Conservation (phyloP, 2,113 vertebrate genomes). For the Panthera leo region DNA sequence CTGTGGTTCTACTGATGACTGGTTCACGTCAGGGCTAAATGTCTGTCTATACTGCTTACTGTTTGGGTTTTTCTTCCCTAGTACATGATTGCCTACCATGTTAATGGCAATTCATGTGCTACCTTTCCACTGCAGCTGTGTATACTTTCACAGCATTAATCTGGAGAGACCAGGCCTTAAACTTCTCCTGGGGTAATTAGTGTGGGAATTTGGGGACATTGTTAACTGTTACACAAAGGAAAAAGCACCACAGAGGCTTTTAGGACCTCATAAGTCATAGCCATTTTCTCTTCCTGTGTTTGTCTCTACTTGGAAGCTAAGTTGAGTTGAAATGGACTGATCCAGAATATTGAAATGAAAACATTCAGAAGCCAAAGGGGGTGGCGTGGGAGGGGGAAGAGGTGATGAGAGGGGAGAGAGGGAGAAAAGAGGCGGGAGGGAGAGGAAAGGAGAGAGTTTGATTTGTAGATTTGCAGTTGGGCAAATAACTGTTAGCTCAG, state of each 20-base stretch:
- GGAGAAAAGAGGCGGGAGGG: not conserved
- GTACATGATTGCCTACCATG: not conserved
- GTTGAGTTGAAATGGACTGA: not conserved
- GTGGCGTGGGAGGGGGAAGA: accelerated
- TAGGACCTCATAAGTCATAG: not conserved
- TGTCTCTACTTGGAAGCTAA: not conserved
- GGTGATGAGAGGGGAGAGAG: not conserved
- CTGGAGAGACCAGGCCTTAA: not conserved
- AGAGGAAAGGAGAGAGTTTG: not conserved
- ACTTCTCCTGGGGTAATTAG: not conserved
- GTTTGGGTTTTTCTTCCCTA: not conserved
- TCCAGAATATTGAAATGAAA: not conserved
- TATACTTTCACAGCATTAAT: not conserved
- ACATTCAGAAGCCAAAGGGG: not conserved
- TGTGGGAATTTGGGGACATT: not conserved
- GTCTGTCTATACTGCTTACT: not conserved
- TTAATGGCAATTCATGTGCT: not conserved
- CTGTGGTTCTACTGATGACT: not conserved
- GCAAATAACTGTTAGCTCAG: not conserved
- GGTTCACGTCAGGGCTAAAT: not conserved
- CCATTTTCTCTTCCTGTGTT: not conserved
- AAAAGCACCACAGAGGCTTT: not conserved
- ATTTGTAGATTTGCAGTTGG: not conserved
- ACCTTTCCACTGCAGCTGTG: not conserved
- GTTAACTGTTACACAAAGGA: not conserved